phyloP scores from a whole-genome alignment of 1,140 invertebrate species.

The Aphaenogaster floridana region DNA sequence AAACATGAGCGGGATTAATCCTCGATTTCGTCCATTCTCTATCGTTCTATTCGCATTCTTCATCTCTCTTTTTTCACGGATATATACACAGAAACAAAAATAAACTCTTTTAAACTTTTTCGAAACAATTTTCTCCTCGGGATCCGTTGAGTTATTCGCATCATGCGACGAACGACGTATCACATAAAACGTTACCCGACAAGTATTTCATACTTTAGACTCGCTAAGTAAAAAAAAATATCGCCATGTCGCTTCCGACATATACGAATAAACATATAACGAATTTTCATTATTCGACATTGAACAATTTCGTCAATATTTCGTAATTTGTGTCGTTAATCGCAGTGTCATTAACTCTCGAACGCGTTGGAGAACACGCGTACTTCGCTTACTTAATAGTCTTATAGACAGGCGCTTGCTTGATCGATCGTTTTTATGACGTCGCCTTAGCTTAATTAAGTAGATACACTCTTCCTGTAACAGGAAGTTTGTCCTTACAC shows the following conservation, averaged over 20 bases:
- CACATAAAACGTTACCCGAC: background rate
- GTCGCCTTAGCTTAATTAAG: constrained; percentile 62
- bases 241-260: background rate
- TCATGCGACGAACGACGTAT: background rate
- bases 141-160: background rate
- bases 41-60: background rate
- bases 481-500: background rate
- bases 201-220: background rate
- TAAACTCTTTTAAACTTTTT: constrained; percentile 74
- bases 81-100: constrained; percentile 73
- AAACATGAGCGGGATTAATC: constrained; percentile 43
- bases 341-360: constrained; percentile 13
- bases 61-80: constrained; percentile 44
- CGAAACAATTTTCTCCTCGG: constrained; percentile 59
- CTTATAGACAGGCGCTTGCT: background rate
- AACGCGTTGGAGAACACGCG: background rate
- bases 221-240: background rate
- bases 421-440: background rate
- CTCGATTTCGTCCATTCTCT: background rate
- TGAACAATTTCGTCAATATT: background rate
- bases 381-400: constrained; percentile 33
- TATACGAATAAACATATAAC: background rate
- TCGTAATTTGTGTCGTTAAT: background rate
- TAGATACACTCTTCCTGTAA: constrained; percentile 47
- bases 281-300: background rate